These are phyloP conservation scores for Lithobates sylvaticus DNA, from an alignment of 2,797 vertebrate species.

Conservation along the genomic window DNA sequence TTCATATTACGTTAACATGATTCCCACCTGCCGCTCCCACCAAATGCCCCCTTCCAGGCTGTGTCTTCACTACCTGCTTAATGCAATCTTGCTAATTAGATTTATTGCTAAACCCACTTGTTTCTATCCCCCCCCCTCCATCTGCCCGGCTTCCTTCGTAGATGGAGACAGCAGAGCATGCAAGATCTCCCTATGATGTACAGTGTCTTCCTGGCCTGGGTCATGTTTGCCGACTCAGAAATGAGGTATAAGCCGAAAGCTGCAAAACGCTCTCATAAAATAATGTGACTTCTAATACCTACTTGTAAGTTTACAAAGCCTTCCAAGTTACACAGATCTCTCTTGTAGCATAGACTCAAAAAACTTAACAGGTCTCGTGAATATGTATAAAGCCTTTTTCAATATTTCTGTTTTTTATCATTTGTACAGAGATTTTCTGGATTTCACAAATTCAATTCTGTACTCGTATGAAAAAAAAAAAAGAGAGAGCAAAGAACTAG, in stretches of 20 bases:
- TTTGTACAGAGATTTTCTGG: neutral
- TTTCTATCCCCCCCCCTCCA: neutral
- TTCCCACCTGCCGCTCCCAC: neutral
- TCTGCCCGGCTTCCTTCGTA: neutral
- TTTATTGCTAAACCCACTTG: conserved; percentile 2
- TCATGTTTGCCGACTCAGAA: conserved; percentile 22
- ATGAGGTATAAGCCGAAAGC: neutral
- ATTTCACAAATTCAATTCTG: conserved; percentile 2
- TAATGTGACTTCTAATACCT: conserved; percentile 23
- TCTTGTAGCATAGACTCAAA: neutral
- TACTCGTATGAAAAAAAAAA: neutral
- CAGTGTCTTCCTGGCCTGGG: neutral
- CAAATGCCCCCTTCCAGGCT: neutral
- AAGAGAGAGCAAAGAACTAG: neutral
- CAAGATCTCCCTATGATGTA: conserved; percentile 13
- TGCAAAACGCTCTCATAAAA: conserved; percentile 32
- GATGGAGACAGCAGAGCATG: neutral
- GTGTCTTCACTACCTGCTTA: conserved; percentile 4
- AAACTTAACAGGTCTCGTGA: neutral
- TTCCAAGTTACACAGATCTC: neutral
- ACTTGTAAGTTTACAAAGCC: conserved; percentile 15
- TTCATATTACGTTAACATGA: neutral
- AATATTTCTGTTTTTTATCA: neutral
- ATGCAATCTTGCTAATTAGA: conserved; percentile 30
- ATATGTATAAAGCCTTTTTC: neutral